Base-by-base conservation (phyloP, 2,113 vertebrate genomes). In the Anolis carolinensis region DNA sequence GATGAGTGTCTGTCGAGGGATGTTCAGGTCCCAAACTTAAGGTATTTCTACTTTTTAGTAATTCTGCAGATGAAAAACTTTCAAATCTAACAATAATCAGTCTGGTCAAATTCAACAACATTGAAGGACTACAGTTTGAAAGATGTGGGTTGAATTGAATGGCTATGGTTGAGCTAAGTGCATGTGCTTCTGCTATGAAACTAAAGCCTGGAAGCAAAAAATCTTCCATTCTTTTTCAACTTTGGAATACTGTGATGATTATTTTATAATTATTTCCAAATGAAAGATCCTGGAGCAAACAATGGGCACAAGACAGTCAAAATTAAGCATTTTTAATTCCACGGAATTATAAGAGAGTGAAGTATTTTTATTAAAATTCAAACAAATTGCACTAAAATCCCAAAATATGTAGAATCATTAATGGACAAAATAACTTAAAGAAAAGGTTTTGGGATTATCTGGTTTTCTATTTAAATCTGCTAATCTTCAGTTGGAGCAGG, bases 1-100 rank as follows among this genome's bases (percentile, higher is more conserved):
- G 48, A 39, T 84, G 67, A 77, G 73, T 48, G 0, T 0, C 0
- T 1, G 82, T 74, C 7, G 75, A 85, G 62, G 81, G 0, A 2
- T 4, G 39, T 44, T 44, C 39, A 44, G 39, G 5, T 44, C 39
- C 71, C 10, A 44, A n/a, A 16, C 67, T 20, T 44, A 3, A 0
- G 0, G 5, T 20, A 71, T 50, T 62, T 81, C 36, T 62, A 73
- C 11, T 62, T 1, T 79, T 32, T 55, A 78, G 27, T 63, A 11
- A 44, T 36, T 50, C 48, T 48, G 23, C n/a, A 27, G 2, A 1
- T 59, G 77, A 67, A 39, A 59, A 50, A 48, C 30, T 8, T 75
- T 44, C 36, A 71, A 70, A 52, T 4, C 9, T 79, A 59, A 59
- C 55, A 59, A 16, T 59, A 18, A 16, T 13, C 55, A 59, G 34